Conservation (phyloP, 2,113 vertebrate genomes). For the Lepus europaeus region DNA sequence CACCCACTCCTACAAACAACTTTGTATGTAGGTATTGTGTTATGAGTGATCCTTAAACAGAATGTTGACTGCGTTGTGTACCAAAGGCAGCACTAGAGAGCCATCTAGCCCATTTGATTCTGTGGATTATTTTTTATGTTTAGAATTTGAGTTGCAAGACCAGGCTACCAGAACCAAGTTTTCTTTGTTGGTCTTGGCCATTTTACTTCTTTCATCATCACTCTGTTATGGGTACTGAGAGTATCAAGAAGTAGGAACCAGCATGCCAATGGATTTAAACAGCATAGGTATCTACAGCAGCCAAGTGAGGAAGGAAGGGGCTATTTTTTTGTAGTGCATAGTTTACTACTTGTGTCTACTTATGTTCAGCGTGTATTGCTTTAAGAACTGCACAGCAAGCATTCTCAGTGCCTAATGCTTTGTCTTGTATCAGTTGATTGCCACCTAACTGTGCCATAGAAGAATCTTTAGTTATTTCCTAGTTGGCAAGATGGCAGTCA, state of each 20-base stretch:
- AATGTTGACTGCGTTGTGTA: neutral
- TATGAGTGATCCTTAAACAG: neutral
- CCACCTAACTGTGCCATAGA: neutral
- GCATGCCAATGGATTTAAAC: neutral
- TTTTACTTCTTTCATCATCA: constrained; percentile 1
- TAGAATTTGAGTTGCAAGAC: neutral
- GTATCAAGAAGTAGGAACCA: neutral
- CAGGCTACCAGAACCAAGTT: neutral
- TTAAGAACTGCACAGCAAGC: neutral
- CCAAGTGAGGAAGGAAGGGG: neutral
- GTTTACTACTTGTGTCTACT: neutral
- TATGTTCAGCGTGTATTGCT: neutral
- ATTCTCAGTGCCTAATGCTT: neutral
- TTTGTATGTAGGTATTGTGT: neutral
- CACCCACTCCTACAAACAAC: neutral
- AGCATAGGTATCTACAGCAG: neutral
- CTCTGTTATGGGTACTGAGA: neutral
- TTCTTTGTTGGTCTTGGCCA: neutral
- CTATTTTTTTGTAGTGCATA: neutral
- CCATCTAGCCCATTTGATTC: neutral
- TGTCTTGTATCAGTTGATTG: neutral
- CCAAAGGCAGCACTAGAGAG: neutral
- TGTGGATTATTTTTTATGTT: neutral
- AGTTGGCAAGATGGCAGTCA: neutral
- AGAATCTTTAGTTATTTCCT: neutral